Percentiles rank a stretch among this genome's conserved stretches.
Conservation (phyloP, 1,140 invertebrate genomes). For the Anoplophora glabripennis region DNA sequence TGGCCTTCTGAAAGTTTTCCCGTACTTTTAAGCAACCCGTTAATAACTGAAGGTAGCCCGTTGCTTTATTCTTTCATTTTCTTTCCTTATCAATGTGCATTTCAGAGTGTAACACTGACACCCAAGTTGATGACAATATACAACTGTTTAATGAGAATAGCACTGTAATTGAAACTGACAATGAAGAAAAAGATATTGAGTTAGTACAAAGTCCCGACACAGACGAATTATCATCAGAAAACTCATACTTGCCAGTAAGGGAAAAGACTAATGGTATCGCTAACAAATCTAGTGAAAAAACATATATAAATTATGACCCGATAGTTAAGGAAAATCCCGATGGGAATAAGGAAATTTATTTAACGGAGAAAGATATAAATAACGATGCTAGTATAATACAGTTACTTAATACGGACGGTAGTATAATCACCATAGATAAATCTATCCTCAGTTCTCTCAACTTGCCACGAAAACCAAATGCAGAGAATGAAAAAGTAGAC, state of each 20-base stretch:
- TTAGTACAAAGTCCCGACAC: constrained; percentile 2
- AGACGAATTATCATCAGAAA: constrained; percentile 7
- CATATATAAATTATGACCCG: not conserved
- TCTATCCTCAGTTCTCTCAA: constrained; percentile 6
- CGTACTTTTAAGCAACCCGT: constrained; percentile 28
- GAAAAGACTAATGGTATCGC: constrained; percentile 5
- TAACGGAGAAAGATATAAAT: constrained; percentile 6
- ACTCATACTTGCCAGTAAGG: constrained; percentile 6
- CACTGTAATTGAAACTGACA: constrained; percentile 7
- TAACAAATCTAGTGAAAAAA: constrained; percentile 2
- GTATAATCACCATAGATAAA: constrained; percentile 25
- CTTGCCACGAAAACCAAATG: not conserved
- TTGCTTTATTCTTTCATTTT: not conserved
- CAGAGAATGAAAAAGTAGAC: not conserved
- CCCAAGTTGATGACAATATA: too few species aligned
- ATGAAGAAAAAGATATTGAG: constrained; percentile 12
- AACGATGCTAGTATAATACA: constrained; percentile 19
- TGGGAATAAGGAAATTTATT: constrained; percentile 11
- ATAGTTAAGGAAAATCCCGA: not conserved
- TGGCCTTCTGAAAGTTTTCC: constrained; percentile 36
- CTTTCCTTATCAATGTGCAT: not conserved
- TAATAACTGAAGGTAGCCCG: constrained; percentile 29
- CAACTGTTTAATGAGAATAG: not conserved
- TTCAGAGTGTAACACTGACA: not conserved
- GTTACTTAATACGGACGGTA: constrained; percentile 30